These are phyloP conservation scores for Megaceryle maxima DNA, from an alignment of 2,113 vertebrate species.

Conservation along the genomic window DNA sequence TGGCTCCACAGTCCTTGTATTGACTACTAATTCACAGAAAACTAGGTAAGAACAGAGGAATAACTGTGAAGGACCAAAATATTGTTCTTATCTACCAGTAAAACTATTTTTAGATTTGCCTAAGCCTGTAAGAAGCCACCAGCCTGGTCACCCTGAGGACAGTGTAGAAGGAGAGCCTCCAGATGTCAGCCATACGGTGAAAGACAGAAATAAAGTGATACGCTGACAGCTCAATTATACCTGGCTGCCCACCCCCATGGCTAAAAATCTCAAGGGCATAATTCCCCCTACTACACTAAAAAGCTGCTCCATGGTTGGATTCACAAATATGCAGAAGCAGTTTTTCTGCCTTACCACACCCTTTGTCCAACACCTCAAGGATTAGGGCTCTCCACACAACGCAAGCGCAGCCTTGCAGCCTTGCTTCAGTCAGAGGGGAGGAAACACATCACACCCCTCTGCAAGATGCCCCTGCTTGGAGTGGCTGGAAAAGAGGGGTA, in stretches of 20 bases:
- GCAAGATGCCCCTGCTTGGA: background rate
- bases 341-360: background rate
- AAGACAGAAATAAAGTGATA: constrained; percentile 40
- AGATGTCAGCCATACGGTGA: constrained; percentile 28
- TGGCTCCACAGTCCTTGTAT: background rate
- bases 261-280: constrained; percentile 12
- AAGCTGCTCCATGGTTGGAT: background rate
- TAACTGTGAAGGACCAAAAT: background rate
- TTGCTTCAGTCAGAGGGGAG: background rate
- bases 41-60: background rate
- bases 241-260: background rate
- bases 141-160: constrained; percentile 12
- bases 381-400: background rate
- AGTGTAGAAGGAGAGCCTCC: background rate
- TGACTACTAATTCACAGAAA: background rate
- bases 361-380: background rate
- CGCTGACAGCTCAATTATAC: constrained; percentile 27
- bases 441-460: background rate
- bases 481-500: background rate
- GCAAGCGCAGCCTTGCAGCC: background rate
- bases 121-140: constrained; percentile 24
- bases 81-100: background rate
- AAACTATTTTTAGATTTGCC: constrained; percentile 20
- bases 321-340: background rate
- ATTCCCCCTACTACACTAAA: background rate